Conservation (phyloP, 2,797 vertebrate species). For the Labeo calbasu region DNA sequence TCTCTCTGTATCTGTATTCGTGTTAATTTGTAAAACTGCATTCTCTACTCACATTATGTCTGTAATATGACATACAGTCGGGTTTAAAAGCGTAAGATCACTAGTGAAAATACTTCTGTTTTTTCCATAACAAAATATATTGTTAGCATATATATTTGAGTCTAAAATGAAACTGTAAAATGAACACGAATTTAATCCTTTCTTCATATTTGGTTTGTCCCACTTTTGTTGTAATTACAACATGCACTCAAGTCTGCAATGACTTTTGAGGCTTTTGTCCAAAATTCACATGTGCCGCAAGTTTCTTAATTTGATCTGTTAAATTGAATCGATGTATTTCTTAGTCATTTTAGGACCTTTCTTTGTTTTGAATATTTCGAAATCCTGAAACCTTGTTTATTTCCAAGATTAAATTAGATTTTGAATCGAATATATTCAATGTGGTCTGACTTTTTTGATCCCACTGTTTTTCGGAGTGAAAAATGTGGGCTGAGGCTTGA, state of each 20-base stretch:
- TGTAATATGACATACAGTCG: background rate
- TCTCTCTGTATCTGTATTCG: background rate
- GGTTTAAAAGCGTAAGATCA: background rate
- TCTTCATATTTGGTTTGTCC: background rate
- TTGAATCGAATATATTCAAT: background rate
- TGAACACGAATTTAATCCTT: background rate
- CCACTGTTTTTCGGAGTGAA: background rate
- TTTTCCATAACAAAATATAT: background rate
- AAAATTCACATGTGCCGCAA: background rate
- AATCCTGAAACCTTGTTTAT: slow-evolving; percentile 8
- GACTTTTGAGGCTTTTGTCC: background rate
- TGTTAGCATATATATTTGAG: background rate
- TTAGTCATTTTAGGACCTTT: background rate
- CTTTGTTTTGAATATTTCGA: background rate
- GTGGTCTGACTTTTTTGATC: slow-evolving; percentile 1
- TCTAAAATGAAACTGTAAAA: background rate
- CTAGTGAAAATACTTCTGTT: background rate
- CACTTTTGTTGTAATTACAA: background rate
- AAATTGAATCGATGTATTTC: background rate
- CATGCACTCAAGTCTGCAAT: background rate
- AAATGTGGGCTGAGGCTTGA: background rate
- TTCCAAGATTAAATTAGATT: slow-evolving; percentile 18
- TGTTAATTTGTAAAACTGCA: background rate
- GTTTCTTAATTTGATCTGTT: background rate
- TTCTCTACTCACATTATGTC: background rate